phyloP scores from a whole-genome alignment of 2,888 invertebrate species.

The Spialia ferax region DNA sequence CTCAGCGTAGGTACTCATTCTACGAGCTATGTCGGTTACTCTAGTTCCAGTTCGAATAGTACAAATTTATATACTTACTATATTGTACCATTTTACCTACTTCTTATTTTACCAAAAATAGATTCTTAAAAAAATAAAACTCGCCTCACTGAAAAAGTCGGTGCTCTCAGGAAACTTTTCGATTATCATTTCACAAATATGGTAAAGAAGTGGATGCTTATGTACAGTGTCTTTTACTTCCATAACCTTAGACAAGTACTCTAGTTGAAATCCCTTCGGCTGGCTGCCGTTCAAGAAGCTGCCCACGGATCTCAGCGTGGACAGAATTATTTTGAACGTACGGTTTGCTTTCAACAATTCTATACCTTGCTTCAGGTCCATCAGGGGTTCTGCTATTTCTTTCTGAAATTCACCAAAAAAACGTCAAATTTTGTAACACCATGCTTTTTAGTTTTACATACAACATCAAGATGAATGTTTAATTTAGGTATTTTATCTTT shows the following conservation, averaged over 20 bases:
- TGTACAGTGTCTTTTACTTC: slow-evolving; percentile 99
- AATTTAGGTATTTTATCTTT: too few relatives aligned
- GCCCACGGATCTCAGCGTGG: slow-evolving; percentile 97
- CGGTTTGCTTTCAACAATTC: slow-evolving; percentile 96
- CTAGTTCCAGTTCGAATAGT: too few relatives aligned
- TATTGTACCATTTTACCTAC: too few relatives aligned
- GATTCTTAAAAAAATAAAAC: background rate
- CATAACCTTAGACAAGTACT: slow-evolving; percentile 98
- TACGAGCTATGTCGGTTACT: too few relatives aligned
- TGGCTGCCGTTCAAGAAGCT: slow-evolving; percentile 97
- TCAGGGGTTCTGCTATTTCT: slow-evolving; percentile 99
- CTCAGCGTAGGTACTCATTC: too few relatives aligned
- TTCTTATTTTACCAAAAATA: too few relatives aligned
- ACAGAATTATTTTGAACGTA: slow-evolving; percentile 98
- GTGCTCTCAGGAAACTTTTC: slow-evolving; percentile 98
- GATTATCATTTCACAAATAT: slow-evolving; percentile 98
- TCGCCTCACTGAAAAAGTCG: slow-evolving; percentile 98
- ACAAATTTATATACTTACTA: too few relatives aligned
- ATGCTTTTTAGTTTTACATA: too few relatives aligned
- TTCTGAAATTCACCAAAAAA: slow-evolving; percentile 74
- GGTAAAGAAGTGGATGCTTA: slow-evolving; percentile 98
- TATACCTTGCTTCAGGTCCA: slow-evolving; percentile 99
- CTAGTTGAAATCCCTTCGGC: slow-evolving; percentile 98
- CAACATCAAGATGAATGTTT: too few relatives aligned
- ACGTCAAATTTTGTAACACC: too few relatives aligned